Evolutionary conservation across 2,113 vertebrate genomes (phyloP).

Genomic region (Onychostruthus taczanowskii): DNA sequence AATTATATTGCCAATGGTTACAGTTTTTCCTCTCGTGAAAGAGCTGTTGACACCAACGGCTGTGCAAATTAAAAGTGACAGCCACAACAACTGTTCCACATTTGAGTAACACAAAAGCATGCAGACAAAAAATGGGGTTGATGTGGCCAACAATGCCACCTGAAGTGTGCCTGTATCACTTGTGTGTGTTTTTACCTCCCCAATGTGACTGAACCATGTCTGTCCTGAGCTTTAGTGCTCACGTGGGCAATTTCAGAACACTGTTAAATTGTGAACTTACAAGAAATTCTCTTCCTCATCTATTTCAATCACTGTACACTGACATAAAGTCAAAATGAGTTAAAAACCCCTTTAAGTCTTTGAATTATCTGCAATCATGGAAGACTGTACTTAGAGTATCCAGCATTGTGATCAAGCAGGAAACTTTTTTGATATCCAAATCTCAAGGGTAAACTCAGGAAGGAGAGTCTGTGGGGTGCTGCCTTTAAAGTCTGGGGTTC

Average conservation of each 20-base stretch:
- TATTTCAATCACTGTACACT: background rate
- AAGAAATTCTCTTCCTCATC: background rate
- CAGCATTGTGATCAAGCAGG: background rate
- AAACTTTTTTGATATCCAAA: background rate
- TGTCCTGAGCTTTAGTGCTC: background rate
- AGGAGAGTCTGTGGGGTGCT: background rate
- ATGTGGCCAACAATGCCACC: background rate
- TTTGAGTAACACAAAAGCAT: background rate
- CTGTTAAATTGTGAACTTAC: background rate
- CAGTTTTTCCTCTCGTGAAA: background rate
- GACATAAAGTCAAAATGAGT: background rate
- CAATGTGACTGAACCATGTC: background rate
- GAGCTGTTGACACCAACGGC: constrained; percentile 11
- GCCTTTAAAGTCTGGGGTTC: background rate
- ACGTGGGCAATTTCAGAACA: background rate
- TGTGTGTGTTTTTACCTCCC: background rate
- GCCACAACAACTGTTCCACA: constrained; percentile 28
- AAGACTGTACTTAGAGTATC: background rate
- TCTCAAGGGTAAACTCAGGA: background rate
- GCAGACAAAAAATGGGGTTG: background rate
- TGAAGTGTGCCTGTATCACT: background rate
- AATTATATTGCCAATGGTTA: constrained; percentile 18
- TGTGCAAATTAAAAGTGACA: constrained; percentile 36
- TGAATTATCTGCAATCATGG: background rate
- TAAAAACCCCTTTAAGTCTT: background rate